Percentiles rank a stretch among this genome's conserved stretches.
Conservation (phyloP, 2,888 invertebrate genomes). For the Drosophila atroscutellata region DNA sequence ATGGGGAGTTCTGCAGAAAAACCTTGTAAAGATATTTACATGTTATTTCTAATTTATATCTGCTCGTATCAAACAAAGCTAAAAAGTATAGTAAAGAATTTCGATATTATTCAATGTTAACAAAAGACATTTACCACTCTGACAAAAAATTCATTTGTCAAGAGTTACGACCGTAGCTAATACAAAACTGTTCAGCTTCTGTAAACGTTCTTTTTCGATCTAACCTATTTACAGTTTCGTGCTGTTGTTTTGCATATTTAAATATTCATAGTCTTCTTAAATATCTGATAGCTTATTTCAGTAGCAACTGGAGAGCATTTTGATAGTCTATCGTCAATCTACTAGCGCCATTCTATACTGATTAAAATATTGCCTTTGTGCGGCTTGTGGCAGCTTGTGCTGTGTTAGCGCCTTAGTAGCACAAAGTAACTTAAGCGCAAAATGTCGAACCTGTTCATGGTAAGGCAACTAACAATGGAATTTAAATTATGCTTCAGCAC, state of each 20-base stretch:
- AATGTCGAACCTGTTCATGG: conserved; percentile 40
- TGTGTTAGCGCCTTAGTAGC: conserved; percentile 50
- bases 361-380: conserved; percentile 27
- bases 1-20: too few relatives aligned
- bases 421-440: conserved; percentile 60
- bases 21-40: not conserved
- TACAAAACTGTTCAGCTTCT: not conserved
- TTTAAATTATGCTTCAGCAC: conserved; percentile 56
- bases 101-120: not conserved
- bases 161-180: not conserved
- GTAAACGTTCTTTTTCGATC: not conserved
- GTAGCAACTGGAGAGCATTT: conserved; percentile 12
- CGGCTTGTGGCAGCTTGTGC: conserved; percentile 25
- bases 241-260: not conserved
- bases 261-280: not conserved
- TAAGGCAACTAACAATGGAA: conserved; percentile 40
- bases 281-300: not conserved
- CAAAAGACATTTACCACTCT: not conserved
- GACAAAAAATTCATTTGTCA: not conserved
- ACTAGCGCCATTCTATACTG: conserved; percentile 5
- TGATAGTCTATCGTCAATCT: conserved; percentile 7
- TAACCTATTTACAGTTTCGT: not conserved
- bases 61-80: not conserved
- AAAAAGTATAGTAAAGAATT: not conserved
- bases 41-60: not conserved